Base-by-base conservation (phyloP, 2,113 vertebrate species). In the Spilogale gracilis region DNA sequence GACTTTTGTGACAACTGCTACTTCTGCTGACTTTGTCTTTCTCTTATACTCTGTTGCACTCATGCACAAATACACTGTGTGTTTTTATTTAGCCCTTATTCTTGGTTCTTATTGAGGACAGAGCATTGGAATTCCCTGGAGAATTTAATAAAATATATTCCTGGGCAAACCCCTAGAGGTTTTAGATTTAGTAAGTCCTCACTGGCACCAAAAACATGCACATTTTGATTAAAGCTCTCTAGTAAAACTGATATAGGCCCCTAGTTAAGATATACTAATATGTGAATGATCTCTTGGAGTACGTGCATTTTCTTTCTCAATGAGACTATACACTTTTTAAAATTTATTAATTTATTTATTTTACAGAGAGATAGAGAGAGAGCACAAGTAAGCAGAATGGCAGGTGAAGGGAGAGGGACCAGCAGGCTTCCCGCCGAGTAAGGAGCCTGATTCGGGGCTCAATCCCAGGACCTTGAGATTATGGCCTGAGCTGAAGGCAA, bases 281-380 rank as follows among this genome's bases (percentile, higher is more conserved):
- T 69, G 73, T 74, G 65, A 96, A 50, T 88, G 0, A 38, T 65
- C 45, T 91, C 13, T 89, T 74, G 20, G 13, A 20, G 9, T 54
- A 43, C 85, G 63, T 76, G 20, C 71, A 43, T 82, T 85, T 65
- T 56, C 48, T 92, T 88, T 94, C 67, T 96, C 23, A 78, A 9
- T 0, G 14, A 84, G 11, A 25, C 38, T 95, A 67, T 50, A 89
- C 25, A 56, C n/a, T 85, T 78, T 54, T 25, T 61, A 61, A 61
- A 9, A 61, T 61, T 61, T 61, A 25, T 61, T 38, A 38, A 61
- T 25, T 61, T 61, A 25, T 61, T 61, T 61, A 54, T 54, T 54
- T 54, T 11, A 54, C 52, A 54, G 7, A 54, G 60, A 61, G 9
- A 61, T 18, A 61, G 60, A 61, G 60, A 61, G 21, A 23, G 58